Conservation (phyloP, 2,113 vertebrate genomes). For the Crocuta crocuta region DNA sequence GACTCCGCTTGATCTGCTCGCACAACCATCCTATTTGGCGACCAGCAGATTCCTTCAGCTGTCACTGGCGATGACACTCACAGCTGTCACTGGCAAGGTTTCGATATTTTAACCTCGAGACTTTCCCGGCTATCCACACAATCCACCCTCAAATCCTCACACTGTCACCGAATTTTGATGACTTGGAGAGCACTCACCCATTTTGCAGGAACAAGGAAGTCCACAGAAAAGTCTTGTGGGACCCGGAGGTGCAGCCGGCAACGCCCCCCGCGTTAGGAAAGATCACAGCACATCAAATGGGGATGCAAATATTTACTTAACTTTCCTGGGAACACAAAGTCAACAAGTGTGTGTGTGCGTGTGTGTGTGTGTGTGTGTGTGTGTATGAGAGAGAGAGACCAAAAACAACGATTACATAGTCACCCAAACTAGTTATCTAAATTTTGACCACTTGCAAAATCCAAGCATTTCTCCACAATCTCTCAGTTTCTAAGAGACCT, state of each 20-base stretch:
- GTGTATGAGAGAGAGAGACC: background rate
- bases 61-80: background rate
- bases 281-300: background rate
- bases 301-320: background rate
- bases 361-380: background rate
- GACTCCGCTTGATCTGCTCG: background rate
- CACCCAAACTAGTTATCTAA: background rate
- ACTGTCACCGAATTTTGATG: background rate
- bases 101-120: background rate
- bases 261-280: accelerated
- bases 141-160: background rate
- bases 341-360: background rate
- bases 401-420: background rate
- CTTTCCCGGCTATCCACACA: background rate
- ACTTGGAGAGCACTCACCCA: background rate
- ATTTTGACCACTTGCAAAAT: background rate
- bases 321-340: background rate
- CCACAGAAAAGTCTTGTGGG: background rate
- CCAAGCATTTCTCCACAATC: background rate
- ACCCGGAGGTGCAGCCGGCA: accelerated
- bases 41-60: background rate
- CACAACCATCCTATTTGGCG: background rate
- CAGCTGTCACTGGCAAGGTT: background rate
- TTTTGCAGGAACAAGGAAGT: background rate
- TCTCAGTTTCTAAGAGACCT: background rate